Conservation (phyloP, 2,888 invertebrate genomes). For the Caenorhabditis sp. region DNA sequence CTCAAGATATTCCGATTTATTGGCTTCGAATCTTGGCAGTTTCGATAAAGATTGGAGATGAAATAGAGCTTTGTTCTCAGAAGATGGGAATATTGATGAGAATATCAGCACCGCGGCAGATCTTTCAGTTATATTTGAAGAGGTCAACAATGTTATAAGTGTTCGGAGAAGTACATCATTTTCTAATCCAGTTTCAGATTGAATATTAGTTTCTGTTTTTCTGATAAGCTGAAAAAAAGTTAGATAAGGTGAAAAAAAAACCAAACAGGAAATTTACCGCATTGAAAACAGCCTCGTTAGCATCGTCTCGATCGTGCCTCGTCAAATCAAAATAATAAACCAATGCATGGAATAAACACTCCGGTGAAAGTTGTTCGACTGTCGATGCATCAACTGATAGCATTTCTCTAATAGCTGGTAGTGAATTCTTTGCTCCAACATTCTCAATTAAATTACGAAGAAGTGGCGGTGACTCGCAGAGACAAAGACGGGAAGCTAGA, state of each 20-base stretch:
- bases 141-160: slow-evolving; percentile 17
- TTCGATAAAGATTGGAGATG: slow-evolving; percentile 14
- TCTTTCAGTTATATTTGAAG: slow-evolving; percentile 3
- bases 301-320: slow-evolving; percentile 11
- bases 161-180: slow-evolving; percentile 23
- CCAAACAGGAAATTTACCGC: slow-evolving; percentile 9
- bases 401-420: slow-evolving; percentile 29
- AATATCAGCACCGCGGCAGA: slow-evolving; percentile 17
- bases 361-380: slow-evolving; percentile 8
- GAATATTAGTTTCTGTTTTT: slow-evolving; percentile 16
- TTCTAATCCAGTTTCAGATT: slow-evolving; percentile 12
- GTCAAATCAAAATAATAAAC: slow-evolving; percentile 23
- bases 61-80: slow-evolving; percentile 9
- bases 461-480: slow-evolving; percentile 22
- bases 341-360: slow-evolving; percentile 27
- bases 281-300: slow-evolving; percentile 7
- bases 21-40: slow-evolving; percentile 14
- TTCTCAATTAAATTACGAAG: slow-evolving; percentile 5
- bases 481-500: slow-evolving; percentile 16
- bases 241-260: not conserved
- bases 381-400: slow-evolving; percentile 7
- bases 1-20: slow-evolving; percentile 14
- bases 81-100: slow-evolving; percentile 12
- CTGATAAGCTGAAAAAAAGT: slow-evolving; percentile 19
- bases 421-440: slow-evolving; percentile 24